These are phyloP conservation scores for Ptiloglossa arizonensis DNA, from an alignment of 1,140 invertebrate genomes.

Conservation along the genomic window DNA sequence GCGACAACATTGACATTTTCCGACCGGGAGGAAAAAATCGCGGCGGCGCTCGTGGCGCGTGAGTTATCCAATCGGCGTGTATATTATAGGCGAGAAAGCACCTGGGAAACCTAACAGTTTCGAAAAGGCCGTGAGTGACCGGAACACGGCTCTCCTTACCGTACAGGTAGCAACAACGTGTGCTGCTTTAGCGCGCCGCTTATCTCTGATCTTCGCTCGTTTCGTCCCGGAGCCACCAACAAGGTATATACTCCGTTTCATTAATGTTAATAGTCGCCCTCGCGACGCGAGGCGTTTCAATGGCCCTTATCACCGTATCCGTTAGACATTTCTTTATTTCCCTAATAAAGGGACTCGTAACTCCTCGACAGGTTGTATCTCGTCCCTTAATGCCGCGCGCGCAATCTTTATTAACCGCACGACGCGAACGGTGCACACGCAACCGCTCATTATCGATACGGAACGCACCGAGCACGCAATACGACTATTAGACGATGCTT, in stretches of 20 bases:
- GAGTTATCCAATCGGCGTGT: constrained; percentile 34
- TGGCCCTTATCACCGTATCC: constrained; percentile 27
- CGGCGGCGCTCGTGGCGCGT: constrained; percentile 6
- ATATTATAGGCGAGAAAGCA: constrained; percentile 55
- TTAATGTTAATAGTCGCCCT: constrained; percentile 72
- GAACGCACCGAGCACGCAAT: neutral
- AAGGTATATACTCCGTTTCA: constrained; percentile 67
- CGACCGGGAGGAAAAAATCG: neutral
- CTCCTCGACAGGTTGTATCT: neutral
- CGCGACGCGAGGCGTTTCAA: constrained; percentile 45
- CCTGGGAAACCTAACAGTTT: constrained; percentile 67
- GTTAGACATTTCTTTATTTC: constrained; percentile 24
- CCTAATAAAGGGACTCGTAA: constrained; percentile 12
- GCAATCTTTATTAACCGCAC: constrained; percentile 1
- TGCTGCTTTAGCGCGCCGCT: constrained; percentile 56
- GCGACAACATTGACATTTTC: constrained; percentile 50
- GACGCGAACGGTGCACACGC: too few relatives aligned
- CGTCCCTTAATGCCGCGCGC: neutral
- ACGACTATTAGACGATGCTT: neutral
- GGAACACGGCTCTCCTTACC: constrained; percentile 64
- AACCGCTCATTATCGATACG: neutral
- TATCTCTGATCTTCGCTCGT: constrained; percentile 68
- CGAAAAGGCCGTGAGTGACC: constrained; percentile 71
- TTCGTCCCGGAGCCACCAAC: constrained; percentile 62
- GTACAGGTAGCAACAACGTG: constrained; percentile 61